Base-by-base conservation (phyloP, 2,113 vertebrate genomes). In the Progne subis region DNA sequence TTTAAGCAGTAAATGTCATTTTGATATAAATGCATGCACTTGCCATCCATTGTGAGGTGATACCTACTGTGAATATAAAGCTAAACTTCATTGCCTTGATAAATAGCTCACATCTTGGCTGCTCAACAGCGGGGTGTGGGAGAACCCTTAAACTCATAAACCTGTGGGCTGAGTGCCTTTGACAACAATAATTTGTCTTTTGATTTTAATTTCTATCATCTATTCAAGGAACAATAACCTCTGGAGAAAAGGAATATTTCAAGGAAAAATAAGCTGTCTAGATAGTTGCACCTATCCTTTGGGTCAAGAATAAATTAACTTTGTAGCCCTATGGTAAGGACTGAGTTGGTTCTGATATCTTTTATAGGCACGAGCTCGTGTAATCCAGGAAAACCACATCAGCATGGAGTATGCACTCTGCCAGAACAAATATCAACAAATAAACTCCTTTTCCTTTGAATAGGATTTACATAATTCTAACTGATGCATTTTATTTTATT, bases 61-160 rank as follows among this genome's bases (percentile, higher is more conserved):
- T 71, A 47, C 53, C 53, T 92, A 43, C 41, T 55, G 89, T 86
- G 86, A 90, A 86, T 41, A 47, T 79, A 92, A 96, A 92, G 80
- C 69, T 93, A 94, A 95, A 95, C 59, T 76, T 94, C 79, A 82
- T 77, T 94, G 39, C 86, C 50, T 96, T 96, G 90, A 92, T 89
- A 77, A 93, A 95, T 86, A 85, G 63, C 39, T 88, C 17, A 43
- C 74, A 21, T 90, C 52, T 87, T 44, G 24, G 11, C 34, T 95
- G 60, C 84, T 92, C n/a, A 23, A 39, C 49, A 83, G 93, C 88
- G 83, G 57, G 52, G 32, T 50, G 28, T 77, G 94, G 82, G 87
- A 63, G 32, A 44, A 44, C 18, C 26, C 74, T 95, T 97, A 94
- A 95, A 94, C 78, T 71, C 81, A 23, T 76, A 92, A 92, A 67